Base-by-base conservation (phyloP, 2,113 vertebrate genomes). In the Ceuthmochares aereus region DNA sequence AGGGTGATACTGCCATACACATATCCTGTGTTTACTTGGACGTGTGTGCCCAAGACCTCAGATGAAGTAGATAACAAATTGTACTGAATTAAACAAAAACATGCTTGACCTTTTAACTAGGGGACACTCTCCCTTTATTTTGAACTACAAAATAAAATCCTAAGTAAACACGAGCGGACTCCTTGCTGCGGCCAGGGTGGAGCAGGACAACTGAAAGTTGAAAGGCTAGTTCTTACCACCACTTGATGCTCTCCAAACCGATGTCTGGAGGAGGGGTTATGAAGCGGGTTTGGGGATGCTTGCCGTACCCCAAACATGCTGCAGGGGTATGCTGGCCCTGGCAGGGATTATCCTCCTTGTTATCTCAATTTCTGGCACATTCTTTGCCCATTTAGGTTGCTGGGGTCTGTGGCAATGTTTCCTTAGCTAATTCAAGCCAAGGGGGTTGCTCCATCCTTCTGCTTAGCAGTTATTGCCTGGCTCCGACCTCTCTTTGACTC, bases 171-270 rank as follows among this genome's bases (percentile, higher is more conserved):
- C 0, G 2, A 58, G 36, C 20, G 5, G 64, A 18, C 10, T 77
- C 17, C 54, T 16, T 0, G 5, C 76, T 59, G 68, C 4, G 22
- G 15, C 40, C 36, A 27, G 55, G 47, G 20, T 22, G 30, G 55
- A 62, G 13, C 0, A 0, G 51, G 42, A 12, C 4, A 6, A 40
- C 51, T 4, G 2, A 64, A 55, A 64, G 63, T 26, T n/a, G n/a
- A 40, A 12, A 18, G 9, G 40, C 45, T 69, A 32, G 32, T 55
- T 88, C 6, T 6, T 42, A 69, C 21, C 17, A 3, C 34, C 6
- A 1, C 0, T 0, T 30, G 43, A 43, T 66, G 9, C 17, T 88
- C 29, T 45, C 5, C 22, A 26, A 27, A 40, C n/a, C 22, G 8
- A 23, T 43, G 34, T 8, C 2, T 54, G 45, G n/a, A 66, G 13